Percentiles rank a stretch among this genome's conserved stretches.
phyloP scores from a whole-genome alignment of 2,797 vertebrate genomes.

The Coccyzus lansbergi region DNA sequence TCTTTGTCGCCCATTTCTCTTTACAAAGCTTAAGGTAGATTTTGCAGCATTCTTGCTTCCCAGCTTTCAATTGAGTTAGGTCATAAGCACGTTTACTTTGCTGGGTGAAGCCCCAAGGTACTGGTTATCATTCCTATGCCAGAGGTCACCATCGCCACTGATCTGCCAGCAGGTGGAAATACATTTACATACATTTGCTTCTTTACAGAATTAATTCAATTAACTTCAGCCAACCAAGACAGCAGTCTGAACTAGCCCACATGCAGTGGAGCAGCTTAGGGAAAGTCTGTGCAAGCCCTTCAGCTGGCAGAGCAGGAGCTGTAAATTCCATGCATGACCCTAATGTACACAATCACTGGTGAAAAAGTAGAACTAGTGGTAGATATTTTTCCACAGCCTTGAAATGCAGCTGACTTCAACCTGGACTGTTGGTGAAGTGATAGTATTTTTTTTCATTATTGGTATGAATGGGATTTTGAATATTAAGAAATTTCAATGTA shows the following conservation, averaged over 20 bases:
- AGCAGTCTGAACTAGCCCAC: background rate
- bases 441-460: background rate
- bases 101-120: background rate
- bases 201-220: background rate
- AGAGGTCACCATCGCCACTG: background rate
- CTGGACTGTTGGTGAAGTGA: background rate
- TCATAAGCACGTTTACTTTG: background rate
- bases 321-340: background rate
- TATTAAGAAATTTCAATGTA: background rate
- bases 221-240: background rate
- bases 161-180: conserved; percentile 1
- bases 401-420: background rate
- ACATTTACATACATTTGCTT: background rate
- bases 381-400: background rate
- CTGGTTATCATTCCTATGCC: background rate
- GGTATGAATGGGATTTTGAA: background rate
- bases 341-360: background rate
- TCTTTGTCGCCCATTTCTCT: background rate
- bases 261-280: background rate
- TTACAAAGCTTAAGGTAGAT: background rate
- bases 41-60: background rate
- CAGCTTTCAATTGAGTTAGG: background rate
- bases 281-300: background rate
- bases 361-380: background rate
- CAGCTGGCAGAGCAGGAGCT: background rate